These are phyloP conservation scores for Hydropsyche betteni DNA, from an alignment of 2,888 invertebrate genomes.

Conservation along the genomic window DNA sequence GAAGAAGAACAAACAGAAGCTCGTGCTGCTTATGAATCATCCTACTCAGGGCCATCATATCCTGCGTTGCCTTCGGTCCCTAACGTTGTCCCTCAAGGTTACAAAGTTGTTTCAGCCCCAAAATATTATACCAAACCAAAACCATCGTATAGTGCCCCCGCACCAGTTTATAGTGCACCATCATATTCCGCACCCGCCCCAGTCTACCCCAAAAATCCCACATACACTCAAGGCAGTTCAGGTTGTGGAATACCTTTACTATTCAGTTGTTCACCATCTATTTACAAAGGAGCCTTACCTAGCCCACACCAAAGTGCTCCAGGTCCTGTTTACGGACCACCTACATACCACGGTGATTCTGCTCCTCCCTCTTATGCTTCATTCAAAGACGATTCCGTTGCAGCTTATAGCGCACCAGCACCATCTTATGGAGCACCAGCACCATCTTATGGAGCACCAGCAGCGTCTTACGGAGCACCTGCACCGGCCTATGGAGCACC, in stretches of 20 bases:
- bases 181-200: conserved; percentile 4
- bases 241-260: conserved; percentile 22
- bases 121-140: neutral
- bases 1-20: neutral
- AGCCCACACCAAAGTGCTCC: conserved; percentile 20
- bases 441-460: conserved; percentile 56
- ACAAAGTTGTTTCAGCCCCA: conserved; percentile 13
- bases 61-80: conserved; percentile 6
- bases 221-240: neutral
- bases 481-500: conserved; percentile 3
- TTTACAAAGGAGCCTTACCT: conserved; percentile 8
- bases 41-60: conserved; percentile 5
- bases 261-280: conserved; percentile 23
- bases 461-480: conserved; percentile 42
- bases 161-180: conserved; percentile 7
- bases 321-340: conserved; percentile 36
- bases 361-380: conserved; percentile 39
- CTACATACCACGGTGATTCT: conserved; percentile 25
- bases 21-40: conserved; percentile 16
- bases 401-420: conserved; percentile 49
- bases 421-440: conserved; percentile 59
- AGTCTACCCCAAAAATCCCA: conserved; percentile 2
- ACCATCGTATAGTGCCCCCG: conserved; percentile 6
- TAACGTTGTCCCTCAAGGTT: neutral
- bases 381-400: conserved; percentile 45